phyloP scores from a whole-genome alignment of 1,140 invertebrate species.

The Neodiprion fabricii region DNA sequence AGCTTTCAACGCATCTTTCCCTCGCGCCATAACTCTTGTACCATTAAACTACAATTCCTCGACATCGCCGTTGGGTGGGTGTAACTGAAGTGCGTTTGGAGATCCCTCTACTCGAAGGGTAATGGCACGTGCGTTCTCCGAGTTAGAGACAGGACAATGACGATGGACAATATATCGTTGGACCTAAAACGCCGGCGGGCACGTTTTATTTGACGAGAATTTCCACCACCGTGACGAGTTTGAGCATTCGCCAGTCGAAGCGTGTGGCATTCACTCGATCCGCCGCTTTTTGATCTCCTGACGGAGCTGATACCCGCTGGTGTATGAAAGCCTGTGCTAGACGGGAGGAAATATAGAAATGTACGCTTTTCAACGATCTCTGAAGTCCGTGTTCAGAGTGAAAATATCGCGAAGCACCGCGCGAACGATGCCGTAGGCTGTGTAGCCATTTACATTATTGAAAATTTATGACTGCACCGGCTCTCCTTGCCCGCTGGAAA shows the following conservation, averaged over 20 bases:
- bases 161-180: not conserved
- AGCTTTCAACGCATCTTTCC: constrained; percentile 33
- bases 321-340: not conserved
- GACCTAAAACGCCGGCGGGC: not conserved
- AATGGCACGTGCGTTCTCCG: constrained; percentile 26
- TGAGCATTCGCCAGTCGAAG: constrained; percentile 10
- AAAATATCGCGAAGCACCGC: constrained; percentile 2
- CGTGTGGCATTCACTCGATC: not conserved
- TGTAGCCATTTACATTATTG: constrained; percentile 54
- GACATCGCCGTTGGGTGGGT: constrained; percentile 19
- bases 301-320: not conserved
- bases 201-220: not conserved
- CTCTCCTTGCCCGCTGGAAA: constrained; percentile 43
- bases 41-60: constrained; percentile 44
- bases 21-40: constrained; percentile 13
- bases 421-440: not conserved
- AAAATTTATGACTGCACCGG: constrained; percentile 55
- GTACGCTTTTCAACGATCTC: not conserved
- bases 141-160: not conserved
- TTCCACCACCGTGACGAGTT: constrained; percentile 9
- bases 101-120: constrained; percentile 18
- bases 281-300: not conserved
- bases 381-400: not conserved
- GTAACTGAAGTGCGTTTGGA: not conserved
- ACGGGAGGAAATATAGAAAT: not conserved